Percentiles rank a stretch among this genome's conserved stretches.
Conservation (phyloP, 2,113 vertebrate species). For the Ochotona curzoniae region DNA sequence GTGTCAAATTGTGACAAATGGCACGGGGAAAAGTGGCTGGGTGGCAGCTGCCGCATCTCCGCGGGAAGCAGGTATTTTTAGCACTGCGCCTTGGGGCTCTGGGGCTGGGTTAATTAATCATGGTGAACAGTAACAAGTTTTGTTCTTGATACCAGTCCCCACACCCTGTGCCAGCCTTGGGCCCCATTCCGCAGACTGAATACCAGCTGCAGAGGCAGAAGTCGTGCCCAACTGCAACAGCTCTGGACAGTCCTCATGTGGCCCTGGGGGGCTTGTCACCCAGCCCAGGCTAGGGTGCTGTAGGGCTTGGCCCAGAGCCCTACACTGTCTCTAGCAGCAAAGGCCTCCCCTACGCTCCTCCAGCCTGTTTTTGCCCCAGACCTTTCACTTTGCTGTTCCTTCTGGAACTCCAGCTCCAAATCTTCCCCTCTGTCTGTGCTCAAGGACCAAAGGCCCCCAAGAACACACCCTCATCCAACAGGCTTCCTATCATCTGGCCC, state of each 20-base stretch:
- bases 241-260: rapidly evolving
- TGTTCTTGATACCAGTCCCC: constrained; percentile 12
- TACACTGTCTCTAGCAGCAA: not conserved
- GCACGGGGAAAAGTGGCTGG: constrained; percentile 80
- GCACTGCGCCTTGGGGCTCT: constrained; percentile 70
- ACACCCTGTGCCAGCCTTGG: not conserved
- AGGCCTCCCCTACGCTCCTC: not conserved
- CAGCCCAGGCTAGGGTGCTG: rapidly evolving
- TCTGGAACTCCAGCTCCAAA: not conserved
- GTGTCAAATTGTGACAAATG: constrained; percentile 92
- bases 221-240: not conserved
- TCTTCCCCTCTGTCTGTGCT: not conserved
- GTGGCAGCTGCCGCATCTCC: constrained; percentile 87
- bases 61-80: constrained; percentile 83
- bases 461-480: not conserved
- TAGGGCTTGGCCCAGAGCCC: rapidly evolving
- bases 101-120: constrained; percentile 84
- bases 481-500: not conserved
- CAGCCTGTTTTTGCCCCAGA: not conserved
- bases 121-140: not conserved
- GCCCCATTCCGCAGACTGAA: constrained; percentile 56
- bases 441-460: not conserved
- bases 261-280: rapidly evolving
- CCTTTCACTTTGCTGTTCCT: not conserved
- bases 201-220: not conserved